phyloP scores from a whole-genome alignment of 2,113 vertebrate species.

The Mesitornis unicolor region DNA sequence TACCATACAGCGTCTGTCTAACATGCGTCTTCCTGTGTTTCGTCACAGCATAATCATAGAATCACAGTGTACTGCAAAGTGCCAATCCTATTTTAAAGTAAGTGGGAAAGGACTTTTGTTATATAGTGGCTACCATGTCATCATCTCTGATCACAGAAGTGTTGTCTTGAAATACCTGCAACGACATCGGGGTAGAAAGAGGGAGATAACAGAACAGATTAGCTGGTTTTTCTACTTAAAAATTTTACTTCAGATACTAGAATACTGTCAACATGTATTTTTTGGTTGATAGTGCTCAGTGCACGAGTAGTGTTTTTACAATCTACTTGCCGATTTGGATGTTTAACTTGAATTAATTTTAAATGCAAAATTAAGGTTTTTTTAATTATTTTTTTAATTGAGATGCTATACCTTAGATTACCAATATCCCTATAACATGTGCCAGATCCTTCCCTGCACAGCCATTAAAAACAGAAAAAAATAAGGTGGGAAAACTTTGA shows the following conservation, averaged over 20 bases:
- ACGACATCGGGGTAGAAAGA: neutral
- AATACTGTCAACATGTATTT: neutral
- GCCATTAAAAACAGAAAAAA: neutral
- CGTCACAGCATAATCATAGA: neutral
- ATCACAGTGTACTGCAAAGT: neutral
- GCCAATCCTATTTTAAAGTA: neutral
- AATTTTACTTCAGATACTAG: neutral
- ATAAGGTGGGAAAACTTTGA: neutral
- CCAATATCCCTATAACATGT: neutral
- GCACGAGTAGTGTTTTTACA: neutral
- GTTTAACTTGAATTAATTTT: neutral
- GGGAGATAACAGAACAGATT: neutral
- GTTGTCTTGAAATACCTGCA: neutral
- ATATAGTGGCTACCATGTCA: neutral
- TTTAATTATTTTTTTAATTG: neutral
- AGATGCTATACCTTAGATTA: neutral
- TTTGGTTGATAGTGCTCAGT: neutral
- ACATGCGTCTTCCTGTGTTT: neutral
- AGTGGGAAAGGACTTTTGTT: neutral
- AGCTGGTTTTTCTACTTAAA: neutral
- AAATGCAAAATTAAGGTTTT: neutral
- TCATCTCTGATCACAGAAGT: neutral
- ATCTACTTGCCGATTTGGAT: neutral
- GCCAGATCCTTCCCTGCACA: neutral
- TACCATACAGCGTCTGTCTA: neutral